A percentile compares a stretch with the other conserved stretches of the same genome.
phyloP scores from a whole-genome alignment of 2,113 vertebrate genomes.

The Albula goreensis region DNA sequence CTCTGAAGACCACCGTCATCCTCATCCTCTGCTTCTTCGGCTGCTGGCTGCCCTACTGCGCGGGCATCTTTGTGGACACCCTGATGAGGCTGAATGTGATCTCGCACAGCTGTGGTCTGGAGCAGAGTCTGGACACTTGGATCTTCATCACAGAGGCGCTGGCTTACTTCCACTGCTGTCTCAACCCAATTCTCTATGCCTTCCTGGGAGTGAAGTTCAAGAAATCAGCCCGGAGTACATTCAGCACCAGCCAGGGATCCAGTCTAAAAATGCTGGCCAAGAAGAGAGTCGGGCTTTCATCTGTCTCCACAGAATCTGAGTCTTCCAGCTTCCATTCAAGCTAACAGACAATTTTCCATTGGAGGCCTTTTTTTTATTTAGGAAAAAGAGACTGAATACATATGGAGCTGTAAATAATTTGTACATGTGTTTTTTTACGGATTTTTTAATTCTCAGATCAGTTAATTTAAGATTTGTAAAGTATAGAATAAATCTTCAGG shows the following conservation, averaged over 20 bases:
- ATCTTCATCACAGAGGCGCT: slow-evolving; percentile 88
- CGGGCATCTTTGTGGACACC: slow-evolving; percentile 84
- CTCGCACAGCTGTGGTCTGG: slow-evolving; percentile 77
- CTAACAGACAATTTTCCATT: slow-evolving; percentile 66
- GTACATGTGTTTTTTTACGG: slow-evolving; percentile 66
- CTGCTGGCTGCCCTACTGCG: slow-evolving; percentile 95
- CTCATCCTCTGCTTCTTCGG: slow-evolving; percentile 92
- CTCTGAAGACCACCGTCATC: slow-evolving; percentile 90
- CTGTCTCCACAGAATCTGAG: slow-evolving; percentile 94
- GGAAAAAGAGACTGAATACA: slow-evolving; percentile 67
- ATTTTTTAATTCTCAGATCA: slow-evolving; percentile 51
- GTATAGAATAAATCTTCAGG: slow-evolving; percentile 61
- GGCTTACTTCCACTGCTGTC: slow-evolving; percentile 94
- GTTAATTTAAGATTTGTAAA: slow-evolving; percentile 23
- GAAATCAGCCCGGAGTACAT: slow-evolving; percentile 87
- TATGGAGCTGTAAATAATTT: slow-evolving; percentile 61
- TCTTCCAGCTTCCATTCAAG: slow-evolving; percentile 98
- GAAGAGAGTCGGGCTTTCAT: slow-evolving; percentile 84
- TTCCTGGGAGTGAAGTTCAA: slow-evolving; percentile 97
- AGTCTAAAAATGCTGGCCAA: slow-evolving; percentile 91
- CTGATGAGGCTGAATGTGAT: slow-evolving; percentile 83
- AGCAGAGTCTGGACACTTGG: slow-evolving; percentile 79
- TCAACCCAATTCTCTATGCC: slow-evolving; percentile 95
- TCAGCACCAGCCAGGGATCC: slow-evolving; percentile 87
- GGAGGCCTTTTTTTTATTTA: not conserved